Evolutionary conservation across 2,797 vertebrate genomes (phyloP), one percentile per base, ranked within the genome.

Genomic region (Myotis daubentonii): DNA sequence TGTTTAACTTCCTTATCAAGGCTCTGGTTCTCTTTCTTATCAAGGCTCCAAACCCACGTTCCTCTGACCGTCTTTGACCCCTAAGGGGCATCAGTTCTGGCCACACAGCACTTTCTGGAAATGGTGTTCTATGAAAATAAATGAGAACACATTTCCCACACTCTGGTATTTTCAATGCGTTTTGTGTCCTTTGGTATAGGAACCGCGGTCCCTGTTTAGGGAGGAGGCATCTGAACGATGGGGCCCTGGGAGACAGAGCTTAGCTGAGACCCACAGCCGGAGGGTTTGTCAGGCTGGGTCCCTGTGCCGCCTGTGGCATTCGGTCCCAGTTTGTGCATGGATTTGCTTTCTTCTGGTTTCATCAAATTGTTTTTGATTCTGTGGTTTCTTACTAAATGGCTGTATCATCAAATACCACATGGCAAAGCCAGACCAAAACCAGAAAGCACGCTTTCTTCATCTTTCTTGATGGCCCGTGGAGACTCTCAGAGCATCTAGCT

Each of bases 311-410:
- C 91, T 66, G 74, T 49, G 91, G 72, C 66, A 4, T 55, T 83
- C 4, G 0, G 65, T 72, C 17, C 1, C 51, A n/a, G 9, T 44
- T 75, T 5, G 0, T 19, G 28, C 28, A 33, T 44, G 47, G 74
- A 30, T 68, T 87, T 65, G n/a, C 89, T 87, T 90, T 96, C 87
- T 90, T 92, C 94, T 89, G 80, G 76, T 94, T 95, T 96, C 93
- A 87, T 96, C 95, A 93, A 25, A 16, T 94, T 96, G 93, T 96
- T 96, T 97, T 95, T 83, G 85, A 96, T 96, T 51, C 70, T 94
- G 96, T 95, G 96, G 97, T 97, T 96, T 96, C 95, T 94, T 91
- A 82, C 85, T 95, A 94, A 96, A 82, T 95, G 74, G 75, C 93
- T 96, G 60, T 89, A 72, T 94, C 92, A 76, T 96, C 89, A 76